A percentile compares a stretch with the other conserved stretches of the same genome.
These are phyloP conservation scores for Vanessa cardui DNA, from an alignment of 2,888 invertebrate species.

Conservation along the genomic window DNA sequence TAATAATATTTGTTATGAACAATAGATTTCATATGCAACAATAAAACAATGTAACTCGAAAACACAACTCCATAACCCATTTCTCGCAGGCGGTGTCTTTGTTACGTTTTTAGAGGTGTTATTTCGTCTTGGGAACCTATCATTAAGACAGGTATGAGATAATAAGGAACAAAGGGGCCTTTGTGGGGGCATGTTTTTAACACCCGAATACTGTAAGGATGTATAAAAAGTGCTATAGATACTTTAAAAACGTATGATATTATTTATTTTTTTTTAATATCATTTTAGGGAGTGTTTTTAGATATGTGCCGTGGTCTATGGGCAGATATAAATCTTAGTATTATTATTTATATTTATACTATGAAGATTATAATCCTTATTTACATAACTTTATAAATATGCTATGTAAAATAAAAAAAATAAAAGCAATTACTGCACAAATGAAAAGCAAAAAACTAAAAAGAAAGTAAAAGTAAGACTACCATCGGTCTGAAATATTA, in stretches of 20 bases:
- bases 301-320: too few relatives aligned
- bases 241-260: background rate
- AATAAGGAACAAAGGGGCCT: constrained; percentile 2
- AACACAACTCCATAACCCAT: background rate
- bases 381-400: too few relatives aligned
- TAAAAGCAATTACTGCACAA: too few relatives aligned
- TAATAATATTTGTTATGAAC: background rate
- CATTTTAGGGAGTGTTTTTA: too few relatives aligned
- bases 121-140: constrained; percentile 62
- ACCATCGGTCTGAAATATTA: too few relatives aligned
- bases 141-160: constrained; percentile 70
- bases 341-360: too few relatives aligned
- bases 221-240: background rate
- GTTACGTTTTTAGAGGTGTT: constrained; percentile 56
- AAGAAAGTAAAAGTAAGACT: too few relatives aligned
- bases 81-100: constrained; percentile 47
- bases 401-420: too few relatives aligned
- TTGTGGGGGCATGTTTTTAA: constrained; percentile 52
- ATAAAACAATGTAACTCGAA: background rate
- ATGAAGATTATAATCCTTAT: too few relatives aligned
- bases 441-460: too few relatives aligned
- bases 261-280: background rate
- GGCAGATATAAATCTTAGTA: too few relatives aligned
- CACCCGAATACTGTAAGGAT: constrained; percentile 21
- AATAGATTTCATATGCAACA: background rate